Conservation (phyloP, 2,888 invertebrate genomes). For the Euzophera pinguis region DNA sequence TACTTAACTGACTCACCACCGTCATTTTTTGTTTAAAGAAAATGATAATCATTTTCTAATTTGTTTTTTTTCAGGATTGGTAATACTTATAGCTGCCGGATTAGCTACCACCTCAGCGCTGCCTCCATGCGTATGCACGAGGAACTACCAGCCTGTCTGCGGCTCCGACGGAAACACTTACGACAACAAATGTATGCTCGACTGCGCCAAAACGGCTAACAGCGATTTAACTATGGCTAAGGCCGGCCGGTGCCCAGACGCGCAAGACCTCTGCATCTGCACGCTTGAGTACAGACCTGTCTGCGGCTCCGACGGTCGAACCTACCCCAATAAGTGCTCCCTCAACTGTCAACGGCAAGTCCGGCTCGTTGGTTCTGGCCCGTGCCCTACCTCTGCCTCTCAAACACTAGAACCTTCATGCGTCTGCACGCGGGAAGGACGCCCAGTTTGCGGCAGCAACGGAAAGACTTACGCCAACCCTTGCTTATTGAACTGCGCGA, state of each 20-base stretch:
- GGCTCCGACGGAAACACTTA: constrained; percentile 85
- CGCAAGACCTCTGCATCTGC: constrained; percentile 18
- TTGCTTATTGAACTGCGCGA: constrained; percentile 36
- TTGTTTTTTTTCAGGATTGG: constrained; percentile 29
- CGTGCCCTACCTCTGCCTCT: background rate
- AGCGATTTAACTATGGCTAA: background rate
- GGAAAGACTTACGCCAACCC: constrained; percentile 37
- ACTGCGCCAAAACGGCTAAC: constrained; percentile 16
- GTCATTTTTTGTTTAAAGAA: background rate
- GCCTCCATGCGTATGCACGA: constrained; percentile 22
- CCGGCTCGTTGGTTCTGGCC: background rate
- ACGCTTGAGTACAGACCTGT: constrained; percentile 21
- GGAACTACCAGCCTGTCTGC: constrained; percentile 76
- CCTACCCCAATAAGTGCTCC: constrained; percentile 80
- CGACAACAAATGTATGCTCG: constrained; percentile 59
- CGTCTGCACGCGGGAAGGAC: background rate
- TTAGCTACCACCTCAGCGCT: constrained; percentile 6
- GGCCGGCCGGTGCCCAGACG: background rate
- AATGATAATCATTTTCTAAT: background rate
- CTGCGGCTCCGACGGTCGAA: constrained; percentile 74
- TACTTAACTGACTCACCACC: background rate
- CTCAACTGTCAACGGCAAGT: constrained; percentile 14
- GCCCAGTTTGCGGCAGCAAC: constrained; percentile 16
- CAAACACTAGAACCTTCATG: background rate
- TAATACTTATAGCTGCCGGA: constrained; percentile 30